These are phyloP conservation scores for Callipepla californica DNA, from an alignment of 2,113 vertebrate species.

Conservation along the genomic window DNA sequence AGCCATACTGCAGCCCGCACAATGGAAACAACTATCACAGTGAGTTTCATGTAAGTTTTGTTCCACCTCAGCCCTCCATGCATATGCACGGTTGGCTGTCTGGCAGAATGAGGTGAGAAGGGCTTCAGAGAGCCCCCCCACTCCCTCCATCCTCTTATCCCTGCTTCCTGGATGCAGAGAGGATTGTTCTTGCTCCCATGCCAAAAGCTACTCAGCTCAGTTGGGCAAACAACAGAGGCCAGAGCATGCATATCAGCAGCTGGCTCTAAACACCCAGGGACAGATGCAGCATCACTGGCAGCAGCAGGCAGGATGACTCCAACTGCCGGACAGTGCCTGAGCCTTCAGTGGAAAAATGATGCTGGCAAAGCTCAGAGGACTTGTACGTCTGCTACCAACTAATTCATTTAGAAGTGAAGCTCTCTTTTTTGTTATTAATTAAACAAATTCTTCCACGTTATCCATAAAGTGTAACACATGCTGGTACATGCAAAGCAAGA, in stretches of 20 bases:
- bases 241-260: constrained; percentile 13
- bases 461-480: neutral
- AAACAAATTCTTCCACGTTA: neutral
- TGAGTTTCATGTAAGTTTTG: neutral
- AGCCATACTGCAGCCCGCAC: neutral
- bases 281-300: neutral
- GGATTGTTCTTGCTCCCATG: constrained; percentile 14
- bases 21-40: neutral
- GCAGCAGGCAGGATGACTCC: neutral
- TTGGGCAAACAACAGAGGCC: constrained; percentile 30
- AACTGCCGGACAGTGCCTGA: neutral
- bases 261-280: constrained; percentile 17
- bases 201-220: neutral
- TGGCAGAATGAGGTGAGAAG: constrained; percentile 4
- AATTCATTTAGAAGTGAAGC: neutral
- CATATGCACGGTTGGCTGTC: neutral
- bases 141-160: neutral
- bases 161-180: constrained; percentile 22
- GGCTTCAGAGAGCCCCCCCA: neutral
- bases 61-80: neutral
- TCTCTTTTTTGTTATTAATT: neutral
- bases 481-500: neutral
- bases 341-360: neutral
- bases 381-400: neutral
- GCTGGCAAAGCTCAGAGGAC: neutral